Conservation (phyloP, 2,113 vertebrate genomes). For the Phoenicopterus ruber region DNA sequence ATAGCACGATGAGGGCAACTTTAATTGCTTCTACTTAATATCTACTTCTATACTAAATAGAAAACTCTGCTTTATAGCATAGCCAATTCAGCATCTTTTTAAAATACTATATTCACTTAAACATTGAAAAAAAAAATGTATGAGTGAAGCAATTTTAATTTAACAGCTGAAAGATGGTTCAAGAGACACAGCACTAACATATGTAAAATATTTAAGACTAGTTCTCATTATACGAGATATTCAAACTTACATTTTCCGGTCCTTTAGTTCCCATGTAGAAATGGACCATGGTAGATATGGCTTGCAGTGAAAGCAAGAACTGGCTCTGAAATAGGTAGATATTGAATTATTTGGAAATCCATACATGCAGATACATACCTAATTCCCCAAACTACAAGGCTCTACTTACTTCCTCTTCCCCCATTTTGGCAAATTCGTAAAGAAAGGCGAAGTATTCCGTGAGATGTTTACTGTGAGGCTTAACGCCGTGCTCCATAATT, state of each 20-base stretch:
- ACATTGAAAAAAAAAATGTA: not conserved
- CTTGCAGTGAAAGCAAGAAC: conserved; percentile 95
- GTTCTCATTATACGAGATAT: not conserved
- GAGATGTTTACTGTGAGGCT: conserved; percentile 98
- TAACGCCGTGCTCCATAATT: conserved; percentile 99
- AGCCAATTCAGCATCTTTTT: not conserved
- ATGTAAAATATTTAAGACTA: not conserved
- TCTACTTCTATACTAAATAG: not conserved
- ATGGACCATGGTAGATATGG: conserved; percentile 99
- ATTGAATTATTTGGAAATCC: not conserved
- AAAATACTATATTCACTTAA: not conserved
- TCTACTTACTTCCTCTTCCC: conserved; percentile 90
- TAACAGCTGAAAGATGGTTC: not conserved
- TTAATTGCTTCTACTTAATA: not conserved
- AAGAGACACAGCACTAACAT: not conserved
- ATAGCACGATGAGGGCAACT: not conserved
- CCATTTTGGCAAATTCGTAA: conserved; percentile 99
- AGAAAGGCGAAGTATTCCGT: conserved; percentile 98
- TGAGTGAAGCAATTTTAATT: not conserved
- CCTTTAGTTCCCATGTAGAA: conserved; percentile 99
- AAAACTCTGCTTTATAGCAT: not conserved
- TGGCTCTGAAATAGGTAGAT: conserved; percentile 83
- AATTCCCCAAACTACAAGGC: not conserved
- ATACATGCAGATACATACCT: not conserved
- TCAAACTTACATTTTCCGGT: conserved; percentile 91